phyloP scores from a whole-genome alignment of 2,888 invertebrate genomes.

The Stictocephala bisonia region DNA sequence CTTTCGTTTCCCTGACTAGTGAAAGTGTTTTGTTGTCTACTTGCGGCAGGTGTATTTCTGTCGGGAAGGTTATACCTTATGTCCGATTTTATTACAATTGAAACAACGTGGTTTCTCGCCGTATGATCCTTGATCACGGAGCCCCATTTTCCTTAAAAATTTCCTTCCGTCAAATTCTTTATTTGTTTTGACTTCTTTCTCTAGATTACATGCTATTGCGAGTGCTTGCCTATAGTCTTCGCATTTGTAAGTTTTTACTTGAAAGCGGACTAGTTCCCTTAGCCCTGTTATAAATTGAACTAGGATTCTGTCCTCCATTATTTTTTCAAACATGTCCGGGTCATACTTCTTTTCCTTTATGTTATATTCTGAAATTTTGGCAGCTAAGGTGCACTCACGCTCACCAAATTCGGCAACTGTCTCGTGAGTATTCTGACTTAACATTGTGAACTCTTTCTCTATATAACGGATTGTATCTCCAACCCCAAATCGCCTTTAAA shows the following conservation, averaged over 20 bases:
- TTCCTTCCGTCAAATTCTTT: background rate
- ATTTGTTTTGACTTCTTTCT: background rate
- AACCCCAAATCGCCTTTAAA: background rate
- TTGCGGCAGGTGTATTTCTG: too few species aligned
- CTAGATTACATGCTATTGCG: background rate
- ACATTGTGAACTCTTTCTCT: background rate
- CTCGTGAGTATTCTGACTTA: background rate
- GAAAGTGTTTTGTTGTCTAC: background rate
- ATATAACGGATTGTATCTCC: background rate
- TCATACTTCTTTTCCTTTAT: too few species aligned
- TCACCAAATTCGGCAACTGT: background rate
- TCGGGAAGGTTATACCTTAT: too few species aligned
- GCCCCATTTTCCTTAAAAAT: background rate
- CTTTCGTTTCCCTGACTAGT: too few species aligned
- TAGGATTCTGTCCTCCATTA: background rate
- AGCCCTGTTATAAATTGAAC: background rate
- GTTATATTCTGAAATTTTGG: too few species aligned
- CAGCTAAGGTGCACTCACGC: too few species aligned
- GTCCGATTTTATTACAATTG: background rate
- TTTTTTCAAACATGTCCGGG: too few species aligned
- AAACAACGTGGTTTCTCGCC: background rate
- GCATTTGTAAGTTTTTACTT: background rate
- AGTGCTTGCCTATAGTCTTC: background rate
- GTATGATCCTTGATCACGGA: background rate
- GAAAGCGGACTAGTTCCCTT: background rate